phyloP scores from a whole-genome alignment of 2,888 invertebrate species.

The Agonopterix arenella region DNA sequence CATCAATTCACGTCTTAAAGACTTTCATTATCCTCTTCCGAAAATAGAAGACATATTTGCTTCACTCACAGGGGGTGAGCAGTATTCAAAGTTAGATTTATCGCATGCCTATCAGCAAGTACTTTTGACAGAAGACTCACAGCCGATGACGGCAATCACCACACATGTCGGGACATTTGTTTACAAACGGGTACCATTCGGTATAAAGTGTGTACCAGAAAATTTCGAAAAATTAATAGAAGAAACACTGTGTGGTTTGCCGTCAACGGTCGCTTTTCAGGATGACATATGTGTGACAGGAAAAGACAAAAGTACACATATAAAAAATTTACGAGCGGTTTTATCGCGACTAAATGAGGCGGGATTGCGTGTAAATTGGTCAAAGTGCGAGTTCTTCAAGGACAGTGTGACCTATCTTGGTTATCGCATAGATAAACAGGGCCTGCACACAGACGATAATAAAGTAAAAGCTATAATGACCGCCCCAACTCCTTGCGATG shows the following conservation, averaged over 20 bases:
- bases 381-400: too few relatives aligned
- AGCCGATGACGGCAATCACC: slow-evolving; percentile 2
- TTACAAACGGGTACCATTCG: neutral
- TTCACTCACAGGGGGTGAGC: neutral
- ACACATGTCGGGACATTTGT: neutral
- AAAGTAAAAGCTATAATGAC: too few relatives aligned
- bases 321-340: neutral
- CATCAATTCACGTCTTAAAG: too few relatives aligned
- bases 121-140: too few relatives aligned
- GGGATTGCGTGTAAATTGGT: neutral
- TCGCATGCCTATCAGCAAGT: too few relatives aligned
- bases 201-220: slow-evolving; percentile 2
- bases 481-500: too few relatives aligned
- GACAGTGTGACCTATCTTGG: too few relatives aligned
- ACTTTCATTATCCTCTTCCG: neutral
- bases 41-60: neutral
- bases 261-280: neutral
- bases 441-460: too few relatives aligned
- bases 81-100: neutral
- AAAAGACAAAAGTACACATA: neutral
- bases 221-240: slow-evolving; percentile 1
- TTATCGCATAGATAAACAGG: too few relatives aligned
- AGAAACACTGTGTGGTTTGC: too few relatives aligned
- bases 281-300: neutral
- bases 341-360: neutral